A percentile compares a stretch with the other conserved stretches of the same genome.
Evolutionary conservation across 1,140 invertebrate species (phyloP).

Genomic region (Metopolophium dirhodum): DNA sequence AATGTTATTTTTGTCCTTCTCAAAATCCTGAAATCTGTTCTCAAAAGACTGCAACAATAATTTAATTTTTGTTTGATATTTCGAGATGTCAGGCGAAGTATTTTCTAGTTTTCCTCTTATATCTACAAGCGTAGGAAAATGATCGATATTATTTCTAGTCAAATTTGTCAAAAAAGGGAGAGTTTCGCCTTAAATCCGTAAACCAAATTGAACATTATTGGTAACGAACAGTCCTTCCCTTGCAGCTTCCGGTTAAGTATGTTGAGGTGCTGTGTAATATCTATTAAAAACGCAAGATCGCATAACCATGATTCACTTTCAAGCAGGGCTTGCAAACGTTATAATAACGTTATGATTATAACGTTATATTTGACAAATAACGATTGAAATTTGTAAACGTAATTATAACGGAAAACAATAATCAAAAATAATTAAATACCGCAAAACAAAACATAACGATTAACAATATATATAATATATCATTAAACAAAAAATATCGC

Average conservation of each 20-base stretch:
- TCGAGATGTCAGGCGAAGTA: slow-evolving; percentile 25
- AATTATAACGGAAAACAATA: no score
- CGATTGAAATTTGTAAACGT: no score
- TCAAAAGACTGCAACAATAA: slow-evolving; percentile 49
- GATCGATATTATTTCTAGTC: slow-evolving; percentile 32
- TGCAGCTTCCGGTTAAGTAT: slow-evolving; percentile 47
- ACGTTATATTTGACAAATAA: no score
- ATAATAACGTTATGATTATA: no score
- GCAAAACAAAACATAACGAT: no score
- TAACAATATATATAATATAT: no score
- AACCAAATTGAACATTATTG: slow-evolving; percentile 28
- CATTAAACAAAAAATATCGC: no score
- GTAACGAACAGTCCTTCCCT: slow-evolving; percentile 46
- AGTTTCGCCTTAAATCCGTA: slow-evolving; percentile 39
- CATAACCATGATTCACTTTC: slow-evolving; percentile 34
- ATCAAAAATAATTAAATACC: no score
- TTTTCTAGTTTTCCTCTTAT: slow-evolving; percentile 36
- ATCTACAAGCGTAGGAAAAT: slow-evolving; percentile 42
- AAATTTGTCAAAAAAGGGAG: slow-evolving; percentile 38
- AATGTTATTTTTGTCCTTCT: slow-evolving; percentile 42
- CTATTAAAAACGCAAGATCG: slow-evolving; percentile 37
- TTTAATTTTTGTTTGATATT: slow-evolving; percentile 11
- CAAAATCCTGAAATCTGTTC: slow-evolving; percentile 42
- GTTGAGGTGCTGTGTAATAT: slow-evolving; percentile 35
- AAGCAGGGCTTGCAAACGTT: no score